phyloP scores from a whole-genome alignment of 2,888 invertebrate genomes.

The Zygogramma bicolorata region DNA sequence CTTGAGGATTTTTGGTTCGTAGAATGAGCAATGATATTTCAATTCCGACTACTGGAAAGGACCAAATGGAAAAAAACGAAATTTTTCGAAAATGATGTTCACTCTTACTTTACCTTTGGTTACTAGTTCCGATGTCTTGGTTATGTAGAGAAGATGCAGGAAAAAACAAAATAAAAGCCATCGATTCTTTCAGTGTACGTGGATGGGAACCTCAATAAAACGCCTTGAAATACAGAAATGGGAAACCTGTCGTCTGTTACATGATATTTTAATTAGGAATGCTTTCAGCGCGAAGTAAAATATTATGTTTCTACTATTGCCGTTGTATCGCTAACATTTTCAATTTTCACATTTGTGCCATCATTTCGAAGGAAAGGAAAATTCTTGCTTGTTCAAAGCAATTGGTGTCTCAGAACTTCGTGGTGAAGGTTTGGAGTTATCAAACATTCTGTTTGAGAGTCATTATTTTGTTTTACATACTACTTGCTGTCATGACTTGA shows the following conservation, averaged over 20 bases:
- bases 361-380: background rate
- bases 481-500: too few relatives aligned
- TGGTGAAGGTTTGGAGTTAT: too few relatives aligned
- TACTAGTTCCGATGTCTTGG: background rate
- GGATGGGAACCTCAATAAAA: background rate
- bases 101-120: too few relatives aligned
- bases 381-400: background rate
- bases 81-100: too few relatives aligned
- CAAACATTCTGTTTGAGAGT: too few relatives aligned
- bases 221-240: conserved; percentile 11
- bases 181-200: background rate
- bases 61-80: too few relatives aligned
- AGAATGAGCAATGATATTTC: too few relatives aligned
- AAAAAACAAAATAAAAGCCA: background rate
- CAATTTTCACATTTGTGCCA: conserved; percentile 17
- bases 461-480: too few relatives aligned
- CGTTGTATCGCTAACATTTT: conserved; percentile 25
- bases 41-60: too few relatives aligned
- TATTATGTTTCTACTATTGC: conserved; percentile 32
- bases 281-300: conserved; percentile 33
- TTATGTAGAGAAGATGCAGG: background rate
- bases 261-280: conserved; percentile 37
- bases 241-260: conserved; percentile 30
- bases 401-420: background rate
- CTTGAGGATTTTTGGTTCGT: too few relatives aligned